Evolutionary conservation across 2,113 vertebrate species (phyloP).

Genomic region (Syngnathus floridae): DNA sequence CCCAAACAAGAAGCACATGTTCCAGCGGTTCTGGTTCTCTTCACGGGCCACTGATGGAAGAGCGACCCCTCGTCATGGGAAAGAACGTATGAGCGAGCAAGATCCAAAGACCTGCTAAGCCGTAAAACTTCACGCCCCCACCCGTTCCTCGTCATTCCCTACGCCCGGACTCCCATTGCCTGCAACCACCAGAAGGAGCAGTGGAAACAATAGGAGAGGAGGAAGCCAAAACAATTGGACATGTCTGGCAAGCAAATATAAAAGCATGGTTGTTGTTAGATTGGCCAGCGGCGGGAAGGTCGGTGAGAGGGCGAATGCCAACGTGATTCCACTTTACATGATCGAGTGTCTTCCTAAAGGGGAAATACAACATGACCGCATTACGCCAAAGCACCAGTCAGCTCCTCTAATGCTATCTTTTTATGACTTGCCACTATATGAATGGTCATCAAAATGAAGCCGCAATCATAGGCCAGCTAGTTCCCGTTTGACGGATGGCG

Average conservation of each 20-base stretch:
- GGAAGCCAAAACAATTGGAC: conserved; percentile 59
- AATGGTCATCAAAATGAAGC: conserved; percentile 8
- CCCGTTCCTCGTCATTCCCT: conserved; percentile 1
- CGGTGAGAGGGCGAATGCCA: conserved; percentile 53
- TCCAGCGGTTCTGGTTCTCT: conserved; percentile 17
- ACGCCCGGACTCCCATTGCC: conserved; percentile 21
- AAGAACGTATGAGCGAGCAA: conserved; percentile 64
- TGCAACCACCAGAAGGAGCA: conserved; percentile 64
- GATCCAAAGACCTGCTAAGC: conserved; percentile 72
- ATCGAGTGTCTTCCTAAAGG: neutral
- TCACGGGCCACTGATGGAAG: conserved; percentile 8
- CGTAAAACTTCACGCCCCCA: conserved; percentile 63
- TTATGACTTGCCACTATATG: conserved; percentile 3
- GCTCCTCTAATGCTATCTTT: neutral
- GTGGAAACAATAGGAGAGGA: conserved; percentile 70
- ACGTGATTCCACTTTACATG: neutral
- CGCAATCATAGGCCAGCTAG: conserved; percentile 16
- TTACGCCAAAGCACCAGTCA: conserved; percentile 5
- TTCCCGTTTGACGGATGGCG: conserved; percentile 34
- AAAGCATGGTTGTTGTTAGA: conserved; percentile 31
- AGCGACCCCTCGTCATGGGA: conserved; percentile 66
- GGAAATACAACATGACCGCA: conserved; percentile 16
- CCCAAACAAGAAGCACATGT: conserved; percentile 69
- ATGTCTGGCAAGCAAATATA: conserved; percentile 51
- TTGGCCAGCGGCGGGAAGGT: conserved; percentile 38